Percentiles rank a stretch among this genome's conserved stretches.
phyloP scores from a whole-genome alignment of 2,113 vertebrate species.

The Setophaga coronata region DNA sequence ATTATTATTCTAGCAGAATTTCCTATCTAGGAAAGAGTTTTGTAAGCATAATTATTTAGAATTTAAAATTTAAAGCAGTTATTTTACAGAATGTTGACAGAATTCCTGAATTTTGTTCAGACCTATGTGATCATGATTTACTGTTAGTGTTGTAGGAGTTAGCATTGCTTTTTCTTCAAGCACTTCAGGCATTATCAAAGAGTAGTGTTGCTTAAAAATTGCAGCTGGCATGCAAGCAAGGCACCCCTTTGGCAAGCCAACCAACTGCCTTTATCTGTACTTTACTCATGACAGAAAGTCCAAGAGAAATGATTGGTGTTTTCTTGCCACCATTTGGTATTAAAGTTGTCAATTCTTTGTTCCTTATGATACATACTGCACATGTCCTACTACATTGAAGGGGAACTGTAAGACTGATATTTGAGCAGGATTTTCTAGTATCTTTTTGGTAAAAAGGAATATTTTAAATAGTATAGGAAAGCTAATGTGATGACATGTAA shows the following conservation, averaged over 20 bases:
- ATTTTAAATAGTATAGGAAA: background rate
- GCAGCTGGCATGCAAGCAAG: background rate
- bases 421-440: background rate
- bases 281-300: background rate
- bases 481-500: background rate
- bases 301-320: background rate
- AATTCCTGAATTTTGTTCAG: background rate
- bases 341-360: background rate
- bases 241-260: background rate
- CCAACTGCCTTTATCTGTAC: background rate
- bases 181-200: background rate
- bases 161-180: background rate
- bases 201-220: background rate
- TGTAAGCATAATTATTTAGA: background rate
- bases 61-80: background rate
- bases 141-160: background rate
- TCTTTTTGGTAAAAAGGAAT: background rate
- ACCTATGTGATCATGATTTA: background rate
- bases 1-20: background rate
- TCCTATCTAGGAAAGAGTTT: background rate
- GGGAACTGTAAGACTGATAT: background rate
- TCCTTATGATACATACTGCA: background rate
- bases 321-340: background rate
- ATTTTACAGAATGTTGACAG: background rate
- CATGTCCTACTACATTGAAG: background rate